Conservation (phyloP, 2,797 vertebrate genomes). For the Ciconia nigra region DNA sequence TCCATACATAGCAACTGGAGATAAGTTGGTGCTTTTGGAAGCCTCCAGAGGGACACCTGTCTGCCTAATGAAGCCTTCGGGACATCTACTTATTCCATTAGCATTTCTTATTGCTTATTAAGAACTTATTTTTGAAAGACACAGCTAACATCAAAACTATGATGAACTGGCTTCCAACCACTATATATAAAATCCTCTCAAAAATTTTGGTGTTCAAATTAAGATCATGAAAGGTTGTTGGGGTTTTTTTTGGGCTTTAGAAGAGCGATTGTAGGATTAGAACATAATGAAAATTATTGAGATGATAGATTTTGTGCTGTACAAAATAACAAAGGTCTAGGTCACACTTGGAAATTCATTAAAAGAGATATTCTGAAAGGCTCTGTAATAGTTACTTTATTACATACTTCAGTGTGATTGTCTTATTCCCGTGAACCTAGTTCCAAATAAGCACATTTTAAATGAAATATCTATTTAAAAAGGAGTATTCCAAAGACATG, state of each 20-base stretch:
- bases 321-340: background rate
- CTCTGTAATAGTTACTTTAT: background rate
- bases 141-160: background rate
- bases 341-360: background rate
- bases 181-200: background rate
- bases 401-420: background rate
- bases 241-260: background rate
- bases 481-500: background rate
- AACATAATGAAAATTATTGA: background rate
- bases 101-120: background rate
- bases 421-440: background rate
- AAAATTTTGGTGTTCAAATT: background rate
- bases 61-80: background rate
- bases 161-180: background rate
- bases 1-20: background rate
- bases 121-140: background rate
- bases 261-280: background rate
- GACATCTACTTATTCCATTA: background rate
- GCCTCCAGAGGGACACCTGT: background rate
- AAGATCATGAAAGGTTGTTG: fast-evolving
- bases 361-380: background rate
- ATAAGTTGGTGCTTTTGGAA: background rate
- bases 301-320: background rate
- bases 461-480: background rate
- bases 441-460: background rate